A percentile compares a stretch with the other conserved stretches of the same genome.
Conservation (phyloP, 2,797 vertebrate species). For the Danionella dracula region DNA sequence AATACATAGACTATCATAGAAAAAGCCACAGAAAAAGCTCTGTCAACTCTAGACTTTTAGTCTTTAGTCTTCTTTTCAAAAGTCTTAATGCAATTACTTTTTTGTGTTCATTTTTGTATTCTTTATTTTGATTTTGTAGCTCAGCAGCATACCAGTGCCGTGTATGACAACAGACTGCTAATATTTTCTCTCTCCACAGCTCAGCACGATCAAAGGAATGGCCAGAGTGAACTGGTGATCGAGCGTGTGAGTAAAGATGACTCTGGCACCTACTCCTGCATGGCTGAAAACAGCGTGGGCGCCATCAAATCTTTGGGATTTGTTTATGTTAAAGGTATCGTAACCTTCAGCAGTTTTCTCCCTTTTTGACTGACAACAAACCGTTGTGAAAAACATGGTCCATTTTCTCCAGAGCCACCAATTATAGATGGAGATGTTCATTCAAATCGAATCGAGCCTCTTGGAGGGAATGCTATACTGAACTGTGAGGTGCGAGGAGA, state of each 20-base stretch:
- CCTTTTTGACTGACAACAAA: neutral
- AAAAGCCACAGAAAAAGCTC: no score
- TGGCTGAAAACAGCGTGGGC: conserved; percentile 84
- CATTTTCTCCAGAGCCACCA: conserved; percentile 81
- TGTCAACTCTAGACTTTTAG: no score
- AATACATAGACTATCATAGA: no score
- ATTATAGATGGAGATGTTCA: conserved; percentile 86
- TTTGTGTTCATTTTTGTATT: no score
- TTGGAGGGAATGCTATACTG: conserved; percentile 87
- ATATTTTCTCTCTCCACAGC: conserved; percentile 58
- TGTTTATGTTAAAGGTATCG: conserved; percentile 90
- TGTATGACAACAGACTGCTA: no score
- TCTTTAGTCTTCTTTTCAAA: no score
- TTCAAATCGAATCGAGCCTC: conserved; percentile 80
- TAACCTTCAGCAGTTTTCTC: neutral
- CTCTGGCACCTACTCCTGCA: conserved; percentile 87
- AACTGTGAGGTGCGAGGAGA: conserved; percentile 91
- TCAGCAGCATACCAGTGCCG: no score
- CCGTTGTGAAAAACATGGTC: neutral
- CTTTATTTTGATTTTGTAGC: no score
- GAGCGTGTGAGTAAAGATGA: conserved; percentile 86
- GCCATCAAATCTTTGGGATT: conserved; percentile 85
- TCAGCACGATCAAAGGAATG: conserved; percentile 71
- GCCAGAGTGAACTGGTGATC: conserved; percentile 85
- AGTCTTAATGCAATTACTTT: no score